Percentiles rank a stretch among this genome's conserved stretches.
These are phyloP conservation scores for Argentina silus DNA, from an alignment of 2,797 vertebrate genomes.

Conservation along the genomic window DNA sequence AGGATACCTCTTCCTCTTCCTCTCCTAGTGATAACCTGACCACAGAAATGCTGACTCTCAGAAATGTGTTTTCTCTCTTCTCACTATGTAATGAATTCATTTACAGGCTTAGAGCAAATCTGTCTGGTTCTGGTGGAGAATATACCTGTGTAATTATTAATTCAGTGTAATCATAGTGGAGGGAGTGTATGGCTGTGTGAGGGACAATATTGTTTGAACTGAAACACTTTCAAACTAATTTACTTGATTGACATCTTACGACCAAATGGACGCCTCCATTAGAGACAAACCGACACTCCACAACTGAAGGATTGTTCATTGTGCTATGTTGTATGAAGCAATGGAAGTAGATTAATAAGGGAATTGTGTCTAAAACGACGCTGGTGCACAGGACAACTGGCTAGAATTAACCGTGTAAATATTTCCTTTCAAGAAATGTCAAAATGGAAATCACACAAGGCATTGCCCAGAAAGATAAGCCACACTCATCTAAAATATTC, in stretches of 20 bases:
- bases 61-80: constrained; percentile 26
- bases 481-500: constrained; percentile 46
- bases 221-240: background rate
- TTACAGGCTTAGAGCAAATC: constrained; percentile 32
- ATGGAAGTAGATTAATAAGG: too few relatives aligned
- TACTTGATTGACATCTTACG: too few relatives aligned
- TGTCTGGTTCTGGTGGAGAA: background rate
- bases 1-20: background rate
- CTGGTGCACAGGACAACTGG: background rate
- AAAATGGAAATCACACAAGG: background rate
- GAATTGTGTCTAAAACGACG: too few relatives aligned
- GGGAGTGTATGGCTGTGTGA: background rate
- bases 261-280: too few relatives aligned
- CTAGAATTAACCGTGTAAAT: background rate
- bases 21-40: constrained; percentile 31
- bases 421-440: background rate
- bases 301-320: too few relatives aligned
- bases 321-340: too few relatives aligned
- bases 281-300: too few relatives aligned
- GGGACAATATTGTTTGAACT: constrained; percentile 1
- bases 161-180: background rate
- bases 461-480: background rate
- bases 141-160: background rate
- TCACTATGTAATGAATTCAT: constrained; percentile 30
- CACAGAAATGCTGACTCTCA: constrained; percentile 27